Evolutionary conservation across 2,797 vertebrate genomes (phyloP).

Genomic region (Myoxocephalus aenaeus): DNA sequence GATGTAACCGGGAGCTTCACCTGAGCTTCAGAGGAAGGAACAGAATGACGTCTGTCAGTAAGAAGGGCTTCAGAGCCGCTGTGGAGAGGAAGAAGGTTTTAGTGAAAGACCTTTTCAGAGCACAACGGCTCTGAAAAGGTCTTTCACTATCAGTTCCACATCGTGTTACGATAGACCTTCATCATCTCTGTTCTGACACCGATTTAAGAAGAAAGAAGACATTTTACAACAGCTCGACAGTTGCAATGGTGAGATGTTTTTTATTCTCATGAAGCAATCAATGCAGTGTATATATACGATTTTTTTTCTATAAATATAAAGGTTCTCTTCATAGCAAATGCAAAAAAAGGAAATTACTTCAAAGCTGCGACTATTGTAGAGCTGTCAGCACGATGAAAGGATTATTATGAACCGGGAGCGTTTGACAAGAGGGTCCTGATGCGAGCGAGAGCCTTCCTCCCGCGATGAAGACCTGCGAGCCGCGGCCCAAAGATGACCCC

Average conservation of each 20-base stretch:
- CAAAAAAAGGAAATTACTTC: constrained; percentile 64
- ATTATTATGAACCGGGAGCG: constrained; percentile 68
- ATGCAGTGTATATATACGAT: constrained; percentile 92
- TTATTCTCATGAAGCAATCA: constrained; percentile 92
- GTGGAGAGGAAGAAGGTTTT: neutral
- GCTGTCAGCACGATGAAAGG: constrained; percentile 66
- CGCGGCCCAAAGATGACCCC: neutral
- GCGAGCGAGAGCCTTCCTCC: constrained; percentile 47
- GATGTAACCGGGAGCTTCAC: too few species aligned
- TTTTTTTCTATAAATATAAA: constrained; percentile 98
- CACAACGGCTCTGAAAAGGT: too few species aligned
- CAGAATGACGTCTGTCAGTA: neutral
- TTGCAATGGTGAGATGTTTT: constrained; percentile 88
- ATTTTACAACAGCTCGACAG: constrained; percentile 49
- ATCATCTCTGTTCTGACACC: neutral
- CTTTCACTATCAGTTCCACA: too few species aligned
- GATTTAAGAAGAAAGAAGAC: constrained; percentile 19
- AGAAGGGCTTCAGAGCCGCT: neutral
- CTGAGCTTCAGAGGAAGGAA: neutral
- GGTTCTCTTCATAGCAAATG: constrained; percentile 92
- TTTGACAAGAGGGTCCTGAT: constrained; percentile 59
- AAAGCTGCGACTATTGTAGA: constrained; percentile 63
- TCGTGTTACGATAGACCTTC: neutral
- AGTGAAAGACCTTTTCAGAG: too few species aligned
- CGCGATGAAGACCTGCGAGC: constrained; percentile 54